These are phyloP conservation scores for Leptinotarsa undecemlineata DNA, from an alignment of 1,140 invertebrate genomes.

Conservation along the genomic window DNA sequence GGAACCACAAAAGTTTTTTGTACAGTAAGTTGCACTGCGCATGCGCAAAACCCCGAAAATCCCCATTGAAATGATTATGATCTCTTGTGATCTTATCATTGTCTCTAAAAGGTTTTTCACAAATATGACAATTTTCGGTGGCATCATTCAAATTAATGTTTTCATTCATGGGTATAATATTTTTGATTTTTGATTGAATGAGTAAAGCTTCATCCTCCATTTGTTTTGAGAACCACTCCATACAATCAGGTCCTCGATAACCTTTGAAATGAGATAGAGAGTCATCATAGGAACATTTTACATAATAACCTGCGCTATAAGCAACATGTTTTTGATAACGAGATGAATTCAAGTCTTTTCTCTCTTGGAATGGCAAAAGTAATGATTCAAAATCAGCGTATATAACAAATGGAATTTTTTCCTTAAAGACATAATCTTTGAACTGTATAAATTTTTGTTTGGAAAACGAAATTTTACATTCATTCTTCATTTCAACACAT, in stretches of 20 bases:
- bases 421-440: constrained; percentile 28
- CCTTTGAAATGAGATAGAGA: constrained; percentile 19
- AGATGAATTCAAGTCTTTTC: neutral
- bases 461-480: constrained; percentile 40
- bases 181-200: neutral
- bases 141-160: neutral
- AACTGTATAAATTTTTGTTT: constrained; percentile 28
- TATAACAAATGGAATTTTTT: constrained; percentile 47
- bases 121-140: neutral
- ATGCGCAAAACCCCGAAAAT: neutral
- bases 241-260: constrained; percentile 16
- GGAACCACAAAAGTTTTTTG: neutral
- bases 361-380: constrained; percentile 27
- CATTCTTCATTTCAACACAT: constrained; percentile 14
- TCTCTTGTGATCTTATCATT: constrained; percentile 1
- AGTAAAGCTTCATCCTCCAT: neutral
- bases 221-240: constrained; percentile 5
- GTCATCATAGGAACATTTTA: constrained; percentile 26
- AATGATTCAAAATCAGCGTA: constrained; percentile 52
- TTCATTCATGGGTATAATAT: neutral
- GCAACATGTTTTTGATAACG: constrained; percentile 21
- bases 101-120: neutral
- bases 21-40: neutral
- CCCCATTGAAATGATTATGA: neutral
- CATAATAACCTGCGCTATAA: constrained; percentile 17